Evolutionary conservation across 2,797 vertebrate genomes (phyloP), one percentile per base, ranked within the genome.

Genomic region (Selene dorsalis): DNA sequence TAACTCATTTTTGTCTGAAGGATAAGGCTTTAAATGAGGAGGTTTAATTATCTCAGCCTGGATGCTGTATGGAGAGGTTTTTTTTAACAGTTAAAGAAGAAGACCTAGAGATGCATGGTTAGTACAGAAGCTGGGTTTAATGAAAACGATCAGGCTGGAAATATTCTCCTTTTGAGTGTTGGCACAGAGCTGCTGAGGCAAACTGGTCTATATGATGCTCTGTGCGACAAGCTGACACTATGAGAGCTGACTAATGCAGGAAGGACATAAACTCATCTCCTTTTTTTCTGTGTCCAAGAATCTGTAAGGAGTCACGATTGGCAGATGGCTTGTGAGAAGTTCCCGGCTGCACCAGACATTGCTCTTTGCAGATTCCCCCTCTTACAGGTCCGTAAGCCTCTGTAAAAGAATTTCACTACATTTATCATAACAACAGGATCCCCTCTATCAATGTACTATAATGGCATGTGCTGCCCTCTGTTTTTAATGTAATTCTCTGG

Each of bases 321-420:
- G 35, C 82, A 87, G 83, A 83, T 86, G 84, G 77, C 76, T 38
- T 39, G 60, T 57, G 82, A 89, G 82, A 79, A 14, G 28, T 65
- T 78, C 35, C 6, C 11, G 4, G 75, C 74, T 65, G 56, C 62
- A 75, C 55, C 6, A 65, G 52, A 82, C 77, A 83, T 59, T 18
- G 20, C 24, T 80, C 75, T 48, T 45, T 38, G 26, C 38, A 63
- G 75, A 68, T 76, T n/a, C 41, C 57, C 57, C 50, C 48, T 69
- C 61, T 35, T 73, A 12, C 4, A 16, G 55, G 26, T 53, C 24
- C 53, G 68, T 43, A 24, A 38, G 50, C 55, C 28, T 73, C 43
- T 76, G 50, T 35, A 67, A 35, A 75, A 64, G 35, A 13, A 11
- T 41, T 61, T 47, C 11, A 2, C 48, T 4, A 39, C 50, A 84